A percentile compares a stretch with the other conserved stretches of the same genome.
These are phyloP conservation scores for Luidia sarsii DNA, from an alignment of 53 echinoderm and acorn worm genomes.

Conservation along the genomic window DNA sequence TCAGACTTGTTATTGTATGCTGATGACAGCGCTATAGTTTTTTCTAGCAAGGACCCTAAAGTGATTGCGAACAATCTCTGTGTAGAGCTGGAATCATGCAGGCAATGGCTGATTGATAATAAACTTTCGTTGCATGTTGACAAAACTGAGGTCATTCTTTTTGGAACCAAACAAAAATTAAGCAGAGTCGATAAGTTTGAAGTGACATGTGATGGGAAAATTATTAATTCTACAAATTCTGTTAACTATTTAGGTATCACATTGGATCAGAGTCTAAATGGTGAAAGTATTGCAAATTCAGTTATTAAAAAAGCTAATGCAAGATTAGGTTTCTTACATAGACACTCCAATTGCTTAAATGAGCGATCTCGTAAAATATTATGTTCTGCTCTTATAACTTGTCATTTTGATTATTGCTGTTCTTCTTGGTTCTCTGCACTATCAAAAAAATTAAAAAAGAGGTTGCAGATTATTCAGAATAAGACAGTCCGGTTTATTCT, in stretches of 20 bases:
- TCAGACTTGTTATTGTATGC: slow-evolving; percentile 61
- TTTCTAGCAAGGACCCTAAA: neutral
- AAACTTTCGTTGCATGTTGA: slow-evolving; percentile 59
- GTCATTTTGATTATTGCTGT: too few species aligned
- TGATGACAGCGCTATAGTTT: slow-evolving; percentile 34
- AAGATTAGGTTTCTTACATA: too few species aligned
- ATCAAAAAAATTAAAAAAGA: too few species aligned
- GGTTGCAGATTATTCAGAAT: too few species aligned
- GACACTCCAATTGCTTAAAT: too few species aligned
- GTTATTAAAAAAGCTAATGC: too few species aligned
- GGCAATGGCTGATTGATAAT: slow-evolving; percentile 67
- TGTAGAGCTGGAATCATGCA: slow-evolving; percentile 43
- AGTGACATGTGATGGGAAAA: slow-evolving; percentile 32
- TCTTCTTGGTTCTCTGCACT: too few species aligned
- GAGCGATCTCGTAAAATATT: too few species aligned
- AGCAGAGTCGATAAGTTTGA: slow-evolving; percentile 19
- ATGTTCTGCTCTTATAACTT: too few species aligned
- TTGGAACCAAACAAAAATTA: slow-evolving; percentile 45
- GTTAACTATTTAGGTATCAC: slow-evolving; percentile 42
- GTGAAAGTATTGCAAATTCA: too few species aligned
- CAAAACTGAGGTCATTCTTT: slow-evolving; percentile 62
- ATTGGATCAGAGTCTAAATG: slow-evolving; percentile 22
- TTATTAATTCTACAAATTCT: slow-evolving; percentile 11
- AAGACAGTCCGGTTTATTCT: too few species aligned
- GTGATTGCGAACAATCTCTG: slow-evolving; percentile 9